Conservation (phyloP, 1,140 invertebrate species). For the Musca vetustissima region DNA sequence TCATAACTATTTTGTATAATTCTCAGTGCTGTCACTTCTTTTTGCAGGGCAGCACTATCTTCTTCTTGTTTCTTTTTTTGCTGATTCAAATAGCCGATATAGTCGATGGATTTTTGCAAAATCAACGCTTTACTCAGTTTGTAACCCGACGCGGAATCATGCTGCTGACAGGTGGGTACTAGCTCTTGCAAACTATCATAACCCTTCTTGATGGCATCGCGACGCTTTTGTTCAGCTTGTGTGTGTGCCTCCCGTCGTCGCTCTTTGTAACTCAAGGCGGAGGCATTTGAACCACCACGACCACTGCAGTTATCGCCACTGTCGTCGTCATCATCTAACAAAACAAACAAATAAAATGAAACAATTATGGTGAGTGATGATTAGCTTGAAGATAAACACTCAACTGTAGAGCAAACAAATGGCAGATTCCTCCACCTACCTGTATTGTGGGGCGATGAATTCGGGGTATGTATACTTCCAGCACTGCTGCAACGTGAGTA, state of each 20-base stretch:
- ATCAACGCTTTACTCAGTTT: conserved; percentile 96
- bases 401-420: no score
- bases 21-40: conserved; percentile 90
- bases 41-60: conserved; percentile 86
- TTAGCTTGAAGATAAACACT: conserved; percentile 22
- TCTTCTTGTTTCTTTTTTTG: conserved; percentile 93
- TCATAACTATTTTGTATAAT: conserved; percentile 95
- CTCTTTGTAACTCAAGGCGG: conserved; percentile 88
- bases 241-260: conserved; percentile 92
- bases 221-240: conserved; percentile 93
- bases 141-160: conserved; percentile 77
- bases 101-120: conserved; percentile 88
- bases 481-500: conserved; percentile 83
- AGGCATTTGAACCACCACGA: conserved; percentile 52
- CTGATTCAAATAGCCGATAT: conserved; percentile 86
- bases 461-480: conserved; percentile 79
- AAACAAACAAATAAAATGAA: background rate
- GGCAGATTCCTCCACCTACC: conserved; percentile 61
- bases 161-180: conserved; percentile 84
- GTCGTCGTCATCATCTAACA: conserved; percentile 72
- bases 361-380: no score
- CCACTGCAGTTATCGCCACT: conserved; percentile 75
- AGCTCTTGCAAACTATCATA: conserved; percentile 89
- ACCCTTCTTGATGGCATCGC: conserved; percentile 96
- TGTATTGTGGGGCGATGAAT: conserved; percentile 84